phyloP scores from a whole-genome alignment of 2,113 vertebrate species.

The Paralichthys olivaceus region DNA sequence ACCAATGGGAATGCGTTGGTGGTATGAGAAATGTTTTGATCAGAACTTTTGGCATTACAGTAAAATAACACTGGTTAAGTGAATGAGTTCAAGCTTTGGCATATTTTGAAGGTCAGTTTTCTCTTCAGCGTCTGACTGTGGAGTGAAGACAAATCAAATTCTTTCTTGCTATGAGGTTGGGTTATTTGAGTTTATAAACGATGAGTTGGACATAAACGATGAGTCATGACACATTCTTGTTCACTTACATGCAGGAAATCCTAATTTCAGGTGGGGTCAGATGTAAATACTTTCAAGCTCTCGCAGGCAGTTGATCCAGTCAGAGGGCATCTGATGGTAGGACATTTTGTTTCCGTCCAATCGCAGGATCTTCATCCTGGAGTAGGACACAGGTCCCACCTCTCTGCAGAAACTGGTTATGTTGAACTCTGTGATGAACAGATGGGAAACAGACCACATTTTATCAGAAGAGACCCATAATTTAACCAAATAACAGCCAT shows the following conservation, averaged over 20 bases:
- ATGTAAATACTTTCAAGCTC: conserved; percentile 77
- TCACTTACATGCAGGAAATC: not conserved
- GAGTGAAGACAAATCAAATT: conserved; percentile 21
- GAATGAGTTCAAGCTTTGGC: conserved; percentile 16
- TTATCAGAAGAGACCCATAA: conserved; percentile 8
- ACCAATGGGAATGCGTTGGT: conserved; percentile 22
- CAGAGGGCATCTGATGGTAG: conserved; percentile 76
- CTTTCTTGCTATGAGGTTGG: not conserved
- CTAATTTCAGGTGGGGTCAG: conserved; percentile 46
- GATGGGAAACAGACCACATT: conserved; percentile 10
- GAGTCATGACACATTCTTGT: conserved; percentile 5
- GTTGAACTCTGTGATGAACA: conserved; percentile 76
- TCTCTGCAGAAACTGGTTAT: conserved; percentile 82
- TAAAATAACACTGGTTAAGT: conserved; percentile 24
- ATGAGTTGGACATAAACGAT: conserved; percentile 4
- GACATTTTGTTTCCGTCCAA: conserved; percentile 82
- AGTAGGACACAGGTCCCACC: conserved; percentile 77
- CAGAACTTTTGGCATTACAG: conserved; percentile 22
- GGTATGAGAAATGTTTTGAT: conserved; percentile 40
- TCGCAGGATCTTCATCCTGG: conserved; percentile 79
- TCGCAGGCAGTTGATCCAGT: conserved; percentile 82
- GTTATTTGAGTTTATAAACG: conserved; percentile 8
- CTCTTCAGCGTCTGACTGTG: not conserved
- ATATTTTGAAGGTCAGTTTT: conserved; percentile 45
- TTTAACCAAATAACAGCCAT: conserved; percentile 11